Evolutionary conservation across 1,140 invertebrate genomes (phyloP).

Genomic region (Linepithema humile): DNA sequence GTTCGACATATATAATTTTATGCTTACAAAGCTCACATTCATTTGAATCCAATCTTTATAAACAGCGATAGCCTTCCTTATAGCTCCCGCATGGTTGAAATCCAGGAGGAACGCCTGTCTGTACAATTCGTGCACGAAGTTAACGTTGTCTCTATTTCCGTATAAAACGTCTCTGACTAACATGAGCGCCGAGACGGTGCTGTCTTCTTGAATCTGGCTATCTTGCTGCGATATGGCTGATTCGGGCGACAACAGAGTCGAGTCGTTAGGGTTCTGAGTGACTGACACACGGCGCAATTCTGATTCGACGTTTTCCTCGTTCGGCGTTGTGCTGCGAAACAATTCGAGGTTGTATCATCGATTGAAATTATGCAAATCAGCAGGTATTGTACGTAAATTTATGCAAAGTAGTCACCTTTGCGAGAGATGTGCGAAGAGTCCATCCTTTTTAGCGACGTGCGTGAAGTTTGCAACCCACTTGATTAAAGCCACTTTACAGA

Average conservation of each 20-base stretch:
- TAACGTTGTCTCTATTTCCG: conserved; percentile 95
- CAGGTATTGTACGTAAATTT: background rate
- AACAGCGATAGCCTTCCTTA: conserved; percentile 95
- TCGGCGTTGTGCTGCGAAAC: conserved; percentile 74
- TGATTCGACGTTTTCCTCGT: conserved; percentile 77
- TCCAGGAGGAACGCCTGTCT: conserved; percentile 96
- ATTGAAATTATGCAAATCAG: background rate
- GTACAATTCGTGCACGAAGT: conserved; percentile 97
- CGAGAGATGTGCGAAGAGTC: conserved; percentile 78
- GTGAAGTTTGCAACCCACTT: conserved; percentile 95
- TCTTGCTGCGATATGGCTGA: conserved; percentile 73
- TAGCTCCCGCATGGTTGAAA: conserved; percentile 94
- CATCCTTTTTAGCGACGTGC: conserved; percentile 89
- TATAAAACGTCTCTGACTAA: conserved; percentile 95
- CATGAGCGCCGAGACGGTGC: conserved; percentile 79
- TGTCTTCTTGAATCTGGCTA: conserved; percentile 78
- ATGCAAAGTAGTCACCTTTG: conserved; percentile 74
- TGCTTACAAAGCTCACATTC: conserved; percentile 85
- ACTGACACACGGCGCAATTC: conserved; percentile 81
- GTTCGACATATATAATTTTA: background rate
- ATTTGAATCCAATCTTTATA: conserved; percentile 98
- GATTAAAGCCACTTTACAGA: conserved; percentile 93
- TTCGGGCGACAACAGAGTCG: conserved; percentile 79
- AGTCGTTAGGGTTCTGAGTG: conserved; percentile 76
- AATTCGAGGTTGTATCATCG: conserved; percentile 2